Evolutionary conservation across 2,797 vertebrate genomes (phyloP), one percentile per base, ranked within the genome.

Genomic region (Sciurus carolinensis): DNA sequence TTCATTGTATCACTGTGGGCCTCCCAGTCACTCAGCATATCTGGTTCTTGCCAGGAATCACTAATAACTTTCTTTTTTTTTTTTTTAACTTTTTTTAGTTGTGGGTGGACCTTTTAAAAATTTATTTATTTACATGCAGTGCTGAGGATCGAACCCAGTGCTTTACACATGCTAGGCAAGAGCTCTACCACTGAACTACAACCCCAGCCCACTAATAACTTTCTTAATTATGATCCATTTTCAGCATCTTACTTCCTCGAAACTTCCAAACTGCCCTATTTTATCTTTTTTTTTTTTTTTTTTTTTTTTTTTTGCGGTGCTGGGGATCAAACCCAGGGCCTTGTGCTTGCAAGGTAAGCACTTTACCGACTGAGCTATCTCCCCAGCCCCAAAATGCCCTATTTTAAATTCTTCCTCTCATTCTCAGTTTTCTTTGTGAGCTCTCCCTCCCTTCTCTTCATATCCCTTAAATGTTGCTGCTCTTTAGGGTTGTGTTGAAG

Each of bases 41-140:
- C 17, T 85, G 14, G 7, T 71, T 85, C n/a, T 88, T 73, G 67
- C 28, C 44, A 82, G 44, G 77, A 94, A 94, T 86, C 33, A 86
- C 28, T 57, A 36, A 76, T 66, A 83, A 54, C 26, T 47, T 17
- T 36, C 42, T 28, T 75, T 52, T 11, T 52, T 52, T 52, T 15
- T 52, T 52, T 52, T 14, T 52, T 12, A 36, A 36, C 36, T 47
- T 47, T 47, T 47, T 47, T 47, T 47, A 47, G 44, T 47, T 47
- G 44, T 47, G 44, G 9, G 9, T 47, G 44, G 44, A 9, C 44
- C 44, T 47, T 47, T 47, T 7, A 7, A 39, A 39, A 39, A 39
- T 47, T 47, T 47, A 47, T 9, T 47, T 47, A 47, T 13, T 12
- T 52, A 52, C 14, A 15, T 52, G 50, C 44, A 47, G 64, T 92